These are phyloP conservation scores for Phyllopteryx taeniolatus DNA, from an alignment of 2,113 vertebrate species.

Conservation along the genomic window DNA sequence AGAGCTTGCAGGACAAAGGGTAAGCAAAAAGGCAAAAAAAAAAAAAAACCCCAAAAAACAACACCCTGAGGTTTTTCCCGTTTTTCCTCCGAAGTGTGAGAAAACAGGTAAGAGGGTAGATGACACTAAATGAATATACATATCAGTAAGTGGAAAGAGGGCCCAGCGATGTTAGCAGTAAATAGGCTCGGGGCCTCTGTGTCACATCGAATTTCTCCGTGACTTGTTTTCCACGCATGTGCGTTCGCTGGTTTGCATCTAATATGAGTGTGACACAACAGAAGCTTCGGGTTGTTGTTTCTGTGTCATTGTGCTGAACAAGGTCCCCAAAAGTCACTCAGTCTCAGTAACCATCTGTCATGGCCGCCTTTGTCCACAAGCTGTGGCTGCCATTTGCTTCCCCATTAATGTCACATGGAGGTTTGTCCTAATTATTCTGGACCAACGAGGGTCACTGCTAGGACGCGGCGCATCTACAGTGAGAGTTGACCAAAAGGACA, in stretches of 20 bases:
- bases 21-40: conserved; percentile 1
- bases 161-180: conserved; percentile 5
- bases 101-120: conserved; percentile 20
- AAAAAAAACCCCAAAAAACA: conserved; percentile 12
- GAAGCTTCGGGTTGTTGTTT: conserved; percentile 42
- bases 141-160: not conserved
- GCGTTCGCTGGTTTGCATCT: conserved; percentile 17
- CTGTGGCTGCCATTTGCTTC: conserved; percentile 61
- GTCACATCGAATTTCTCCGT: conserved; percentile 12
- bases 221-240: not conserved
- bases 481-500: not conserved
- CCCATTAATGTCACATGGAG: conserved; percentile 42
- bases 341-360: conserved; percentile 64
- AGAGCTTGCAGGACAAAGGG: conserved; percentile 46
- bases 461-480: conserved; percentile 26
- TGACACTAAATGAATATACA: conserved; percentile 6
- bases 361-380: conserved; percentile 61
- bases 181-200: conserved; percentile 8
- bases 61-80: conserved; percentile 20
- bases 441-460: conserved; percentile 24
- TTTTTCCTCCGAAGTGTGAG: conserved; percentile 14
- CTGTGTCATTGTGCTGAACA: conserved; percentile 47
- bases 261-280: conserved; percentile 28
- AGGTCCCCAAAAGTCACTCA: conserved; percentile 44
- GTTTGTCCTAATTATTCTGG: conserved; percentile 50